Percentiles rank a stretch among this genome's conserved stretches.
phyloP scores from a whole-genome alignment of 2,797 vertebrate species.

The Argentina silus region DNA sequence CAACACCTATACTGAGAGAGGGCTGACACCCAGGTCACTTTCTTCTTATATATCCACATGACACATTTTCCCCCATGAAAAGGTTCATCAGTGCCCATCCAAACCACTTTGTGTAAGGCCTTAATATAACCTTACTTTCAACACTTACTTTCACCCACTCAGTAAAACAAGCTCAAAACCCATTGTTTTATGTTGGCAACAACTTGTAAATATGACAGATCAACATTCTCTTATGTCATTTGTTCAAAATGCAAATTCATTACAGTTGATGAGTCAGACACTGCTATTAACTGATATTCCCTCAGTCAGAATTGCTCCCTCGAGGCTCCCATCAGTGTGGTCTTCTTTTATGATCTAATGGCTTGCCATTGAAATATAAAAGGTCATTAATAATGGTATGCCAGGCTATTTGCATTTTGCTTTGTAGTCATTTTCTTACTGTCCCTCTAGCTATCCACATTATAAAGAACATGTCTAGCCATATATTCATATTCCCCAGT shows the following conservation, averaged over 20 bases:
- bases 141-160: neutral
- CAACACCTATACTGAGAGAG: no score
- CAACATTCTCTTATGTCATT: conserved; percentile 10
- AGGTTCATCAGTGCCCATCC: no score
- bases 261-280: conserved; percentile 42
- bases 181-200: neutral
- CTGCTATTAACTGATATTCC: conserved; percentile 47
- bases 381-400: conserved; percentile 60
- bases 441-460: conserved; percentile 42
- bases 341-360: conserved; percentile 63
- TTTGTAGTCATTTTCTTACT: conserved; percentile 48
- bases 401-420: conserved; percentile 56
- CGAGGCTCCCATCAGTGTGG: conserved; percentile 36
- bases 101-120: no score
- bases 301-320: conserved; percentile 38
- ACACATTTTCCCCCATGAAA: no score
- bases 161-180: neutral
- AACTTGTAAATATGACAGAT: conserved; percentile 21
- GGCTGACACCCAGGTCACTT: no score
- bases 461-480: conserved; percentile 15
- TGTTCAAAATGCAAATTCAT: conserved; percentile 41
- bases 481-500: conserved; percentile 11
- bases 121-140: no score
- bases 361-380: conserved; percentile 61
- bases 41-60: no score